These are phyloP conservation scores for Nemoura dubitans DNA, from an alignment of 2,888 invertebrate genomes.

Conservation along the genomic window DNA sequence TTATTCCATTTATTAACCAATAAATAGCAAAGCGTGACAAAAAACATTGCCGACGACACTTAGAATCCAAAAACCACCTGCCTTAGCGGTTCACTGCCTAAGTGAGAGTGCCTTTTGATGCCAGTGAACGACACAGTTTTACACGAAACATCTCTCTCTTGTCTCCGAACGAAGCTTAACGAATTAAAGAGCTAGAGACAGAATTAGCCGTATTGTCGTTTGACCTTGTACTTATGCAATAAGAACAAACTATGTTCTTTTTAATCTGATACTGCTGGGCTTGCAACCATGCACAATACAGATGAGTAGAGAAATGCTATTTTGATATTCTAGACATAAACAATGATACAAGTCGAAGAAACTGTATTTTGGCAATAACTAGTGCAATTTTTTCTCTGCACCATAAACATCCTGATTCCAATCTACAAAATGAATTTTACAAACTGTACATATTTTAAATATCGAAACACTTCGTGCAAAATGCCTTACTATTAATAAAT, in stretches of 20 bases:
- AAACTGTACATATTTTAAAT: slow-evolving; percentile 1
- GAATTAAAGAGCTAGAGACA: neutral
- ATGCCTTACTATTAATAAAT: slow-evolving; percentile 12
- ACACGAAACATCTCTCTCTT: neutral
- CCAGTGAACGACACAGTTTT: neutral
- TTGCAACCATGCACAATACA: neutral
- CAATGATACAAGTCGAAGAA: neutral
- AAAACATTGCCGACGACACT: neutral
- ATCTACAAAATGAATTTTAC: neutral
- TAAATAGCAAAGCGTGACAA: neutral
- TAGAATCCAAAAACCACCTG: slow-evolving; percentile 36
- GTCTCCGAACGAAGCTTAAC: neutral
- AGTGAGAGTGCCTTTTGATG: slow-evolving; percentile 48
- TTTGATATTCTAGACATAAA: neutral
- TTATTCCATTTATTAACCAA: neutral
- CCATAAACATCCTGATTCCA: neutral
- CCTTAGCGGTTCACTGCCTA: slow-evolving; percentile 43
- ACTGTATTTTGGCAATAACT: neutral
- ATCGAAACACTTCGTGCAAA: neutral
- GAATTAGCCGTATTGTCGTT: neutral
- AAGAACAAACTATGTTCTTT: neutral
- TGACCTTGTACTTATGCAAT: neutral
- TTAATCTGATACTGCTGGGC: neutral
- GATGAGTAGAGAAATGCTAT: neutral
- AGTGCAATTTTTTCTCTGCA: neutral